Evolutionary conservation across 2,888 invertebrate genomes (phyloP).

Genomic region (Nudaria mundana): DNA sequence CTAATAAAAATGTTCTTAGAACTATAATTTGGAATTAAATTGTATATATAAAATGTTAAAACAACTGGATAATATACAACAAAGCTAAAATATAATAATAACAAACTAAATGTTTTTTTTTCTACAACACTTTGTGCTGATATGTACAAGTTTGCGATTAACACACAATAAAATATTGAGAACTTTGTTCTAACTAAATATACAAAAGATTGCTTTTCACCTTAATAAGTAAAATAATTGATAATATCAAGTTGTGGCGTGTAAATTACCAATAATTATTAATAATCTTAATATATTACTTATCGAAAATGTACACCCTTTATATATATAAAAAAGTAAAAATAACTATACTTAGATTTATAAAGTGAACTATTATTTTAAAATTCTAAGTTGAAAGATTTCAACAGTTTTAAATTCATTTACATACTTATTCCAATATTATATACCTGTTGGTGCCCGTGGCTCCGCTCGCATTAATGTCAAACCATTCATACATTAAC

Average conservation of each 20-base stretch:
- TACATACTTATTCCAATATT: no score
- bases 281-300: constrained; percentile 10
- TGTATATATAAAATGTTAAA: constrained; percentile 37
- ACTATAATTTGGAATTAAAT: constrained; percentile 21
- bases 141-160: constrained; percentile 49
- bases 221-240: constrained; percentile 16
- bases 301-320: constrained; percentile 15
- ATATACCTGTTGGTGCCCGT: no score
- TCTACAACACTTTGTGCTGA: constrained; percentile 67
- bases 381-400: no score
- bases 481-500: no score
- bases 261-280: constrained; percentile 13
- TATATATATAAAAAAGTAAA: constrained; percentile 27
- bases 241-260: constrained; percentile 25
- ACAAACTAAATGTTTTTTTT: constrained; percentile 40
- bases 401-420: constrained; percentile 14
- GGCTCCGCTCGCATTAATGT: no score
- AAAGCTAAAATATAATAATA: constrained; percentile 36
- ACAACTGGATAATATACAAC: constrained; percentile 51
- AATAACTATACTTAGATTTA: constrained; percentile 11
- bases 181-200: constrained; percentile 73
- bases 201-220: constrained; percentile 42
- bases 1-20: constrained; percentile 7
- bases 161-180: constrained; percentile 45
- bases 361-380: constrained; percentile 12